Evolutionary conservation across 2,888 invertebrate genomes (phyloP).

Genomic region (Malthinus seriepunctatus): DNA sequence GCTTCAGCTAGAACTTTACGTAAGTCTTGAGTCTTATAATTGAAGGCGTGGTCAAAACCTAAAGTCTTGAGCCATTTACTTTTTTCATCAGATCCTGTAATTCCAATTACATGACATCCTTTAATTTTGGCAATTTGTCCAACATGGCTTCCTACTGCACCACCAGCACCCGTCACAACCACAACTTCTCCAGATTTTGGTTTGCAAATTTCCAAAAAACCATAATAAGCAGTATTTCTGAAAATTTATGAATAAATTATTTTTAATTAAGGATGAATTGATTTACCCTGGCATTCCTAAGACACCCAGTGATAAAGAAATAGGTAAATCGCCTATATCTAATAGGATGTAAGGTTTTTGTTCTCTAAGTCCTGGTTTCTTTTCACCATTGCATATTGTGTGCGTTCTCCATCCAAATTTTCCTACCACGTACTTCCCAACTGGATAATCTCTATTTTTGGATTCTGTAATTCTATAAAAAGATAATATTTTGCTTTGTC

Average conservation of each 20-base stretch:
- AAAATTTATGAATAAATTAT: constrained; percentile 22
- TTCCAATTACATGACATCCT: constrained; percentile 71
- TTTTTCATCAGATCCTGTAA: constrained; percentile 73
- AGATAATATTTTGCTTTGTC: too few relatives aligned
- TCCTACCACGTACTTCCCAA: constrained; percentile 65
- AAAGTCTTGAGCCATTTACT: constrained; percentile 69
- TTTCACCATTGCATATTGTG: constrained; percentile 56
- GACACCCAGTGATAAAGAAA: constrained; percentile 67
- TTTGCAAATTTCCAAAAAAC: constrained; percentile 69
- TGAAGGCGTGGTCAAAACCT: constrained; percentile 70
- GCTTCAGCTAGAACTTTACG: constrained; percentile 59
- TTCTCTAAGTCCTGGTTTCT: constrained; percentile 52
- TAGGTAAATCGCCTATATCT: constrained; percentile 62
- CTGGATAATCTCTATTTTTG: constrained; percentile 65
- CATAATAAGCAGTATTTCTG: constrained; percentile 77
- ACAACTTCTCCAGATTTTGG: constrained; percentile 75
- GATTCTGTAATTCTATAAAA: constrained; percentile 67
- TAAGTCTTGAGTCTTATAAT: constrained; percentile 69
- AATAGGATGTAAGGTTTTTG: constrained; percentile 61
- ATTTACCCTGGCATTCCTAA: constrained; percentile 74
- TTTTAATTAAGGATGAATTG: background rate
- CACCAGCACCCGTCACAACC: constrained; percentile 74
- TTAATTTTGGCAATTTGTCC: constrained; percentile 79
- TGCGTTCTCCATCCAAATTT: constrained; percentile 72
- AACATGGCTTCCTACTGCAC: constrained; percentile 77